phyloP scores from a whole-genome alignment of 2,888 invertebrate genomes.

The Tuta absoluta region DNA sequence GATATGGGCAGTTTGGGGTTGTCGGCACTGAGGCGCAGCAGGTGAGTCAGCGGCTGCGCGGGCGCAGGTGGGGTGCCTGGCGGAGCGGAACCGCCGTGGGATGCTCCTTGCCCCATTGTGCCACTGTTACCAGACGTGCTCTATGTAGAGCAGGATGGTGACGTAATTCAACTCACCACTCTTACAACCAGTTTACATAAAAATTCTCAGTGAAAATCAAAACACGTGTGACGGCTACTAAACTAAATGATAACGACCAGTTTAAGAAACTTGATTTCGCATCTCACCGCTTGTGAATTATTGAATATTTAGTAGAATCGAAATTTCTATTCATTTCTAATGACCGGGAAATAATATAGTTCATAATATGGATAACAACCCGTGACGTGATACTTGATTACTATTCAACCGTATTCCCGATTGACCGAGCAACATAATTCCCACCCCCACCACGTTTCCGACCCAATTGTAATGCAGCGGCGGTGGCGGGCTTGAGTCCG shows the following conservation, averaged over 20 bases:
- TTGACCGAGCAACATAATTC: conserved; percentile 75
- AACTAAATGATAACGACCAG: conserved; percentile 18
- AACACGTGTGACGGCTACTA: not conserved
- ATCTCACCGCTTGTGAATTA: not conserved
- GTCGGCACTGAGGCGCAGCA: conserved; percentile 55
- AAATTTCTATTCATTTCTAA: not conserved
- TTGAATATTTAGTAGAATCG: not conserved
- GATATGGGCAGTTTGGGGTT: conserved; percentile 34
- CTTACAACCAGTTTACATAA: not conserved
- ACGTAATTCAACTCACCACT: conserved; percentile 18
- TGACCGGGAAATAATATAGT: not conserved
- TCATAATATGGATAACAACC: no score
- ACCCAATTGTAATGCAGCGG: conserved; percentile 76
- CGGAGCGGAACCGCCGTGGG: conserved; percentile 59
- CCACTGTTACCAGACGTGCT: not conserved
- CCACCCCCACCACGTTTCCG: conserved; percentile 76
- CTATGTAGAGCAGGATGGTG: conserved; percentile 14
- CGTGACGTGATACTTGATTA: conserved; percentile 20
- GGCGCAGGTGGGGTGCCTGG: conserved; percentile 74
- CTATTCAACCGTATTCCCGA: conserved; percentile 61
- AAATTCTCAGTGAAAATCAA: not conserved
- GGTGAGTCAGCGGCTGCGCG: conserved; percentile 61
- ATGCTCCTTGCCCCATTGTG: conserved; percentile 19
- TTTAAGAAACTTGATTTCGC: not conserved
- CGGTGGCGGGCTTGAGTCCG: conserved; percentile 61